phyloP scores from a whole-genome alignment of 2,888 invertebrate genomes.

The Myathropa florea region DNA sequence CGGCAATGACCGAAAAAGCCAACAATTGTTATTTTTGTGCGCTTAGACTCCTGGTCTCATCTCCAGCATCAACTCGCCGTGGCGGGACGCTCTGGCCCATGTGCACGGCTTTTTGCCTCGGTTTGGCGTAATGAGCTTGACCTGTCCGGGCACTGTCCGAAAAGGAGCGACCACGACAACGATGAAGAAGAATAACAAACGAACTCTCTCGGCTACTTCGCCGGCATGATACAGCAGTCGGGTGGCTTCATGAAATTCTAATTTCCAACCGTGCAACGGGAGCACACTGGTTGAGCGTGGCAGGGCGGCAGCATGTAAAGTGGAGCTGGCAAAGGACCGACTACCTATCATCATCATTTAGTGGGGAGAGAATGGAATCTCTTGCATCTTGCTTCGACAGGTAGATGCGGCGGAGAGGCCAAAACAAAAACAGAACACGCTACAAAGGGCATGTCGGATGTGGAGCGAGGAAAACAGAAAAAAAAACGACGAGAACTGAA shows the following conservation, averaged over 20 bases:
- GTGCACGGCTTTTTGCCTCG: slow-evolving; percentile 8
- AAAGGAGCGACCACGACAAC: slow-evolving; percentile 8
- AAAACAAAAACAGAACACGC: slow-evolving; percentile 10
- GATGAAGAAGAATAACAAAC: slow-evolving; percentile 12
- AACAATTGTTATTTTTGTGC: slow-evolving; percentile 41
- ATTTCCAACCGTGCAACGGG: slow-evolving; percentile 23
- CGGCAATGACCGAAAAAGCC: background rate
- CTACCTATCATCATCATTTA: slow-evolving; percentile 47
- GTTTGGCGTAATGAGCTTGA: slow-evolving; percentile 63
- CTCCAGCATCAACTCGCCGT: slow-evolving; percentile 9
- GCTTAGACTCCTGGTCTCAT: slow-evolving; percentile 6
- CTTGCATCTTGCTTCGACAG: slow-evolving; percentile 48
- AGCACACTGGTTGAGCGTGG: background rate
- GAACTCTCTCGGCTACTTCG: slow-evolving; percentile 27
- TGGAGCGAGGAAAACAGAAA: background rate
- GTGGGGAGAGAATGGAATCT: slow-evolving; percentile 26
- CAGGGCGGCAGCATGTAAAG: background rate
- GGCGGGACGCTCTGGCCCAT: background rate
- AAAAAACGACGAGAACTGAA: background rate
- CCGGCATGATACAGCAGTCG: slow-evolving; percentile 19
- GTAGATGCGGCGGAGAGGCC: slow-evolving; percentile 24
- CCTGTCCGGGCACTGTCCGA: slow-evolving; percentile 29
- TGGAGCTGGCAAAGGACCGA: background rate
- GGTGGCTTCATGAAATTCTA: slow-evolving; percentile 57
- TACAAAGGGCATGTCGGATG: slow-evolving; percentile 59